phyloP scores from a whole-genome alignment of 2,888 invertebrate genomes.

The Eulithis testata region DNA sequence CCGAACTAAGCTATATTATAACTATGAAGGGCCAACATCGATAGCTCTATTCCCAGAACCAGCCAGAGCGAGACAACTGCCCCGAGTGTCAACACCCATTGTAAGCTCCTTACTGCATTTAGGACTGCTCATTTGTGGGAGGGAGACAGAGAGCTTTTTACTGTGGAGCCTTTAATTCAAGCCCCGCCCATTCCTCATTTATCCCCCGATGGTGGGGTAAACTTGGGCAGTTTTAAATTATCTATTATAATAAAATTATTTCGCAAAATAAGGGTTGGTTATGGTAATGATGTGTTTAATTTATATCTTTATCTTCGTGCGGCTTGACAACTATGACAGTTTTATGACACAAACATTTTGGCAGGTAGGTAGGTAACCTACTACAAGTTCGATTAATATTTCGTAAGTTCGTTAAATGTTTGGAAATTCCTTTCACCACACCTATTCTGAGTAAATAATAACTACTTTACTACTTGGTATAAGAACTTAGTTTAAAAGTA shows the following conservation, averaged over 20 bases:
- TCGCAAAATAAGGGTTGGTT: constrained; percentile 82
- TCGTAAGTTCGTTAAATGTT: too few species aligned
- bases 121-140: constrained; percentile 81
- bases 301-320: constrained; percentile 65
- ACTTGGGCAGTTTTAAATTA: constrained; percentile 83
- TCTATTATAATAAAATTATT: constrained; percentile 85
- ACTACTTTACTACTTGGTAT: too few species aligned
- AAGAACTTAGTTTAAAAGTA: too few species aligned
- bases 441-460: too few species aligned
- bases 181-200: constrained; percentile 78
- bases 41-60: constrained; percentile 62
- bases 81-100: constrained; percentile 73
- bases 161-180: constrained; percentile 63
- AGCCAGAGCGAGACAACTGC: constrained; percentile 63
- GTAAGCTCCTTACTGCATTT: constrained; percentile 79
- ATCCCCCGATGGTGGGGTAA: constrained; percentile 75
- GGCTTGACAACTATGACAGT: constrained; percentile 46
- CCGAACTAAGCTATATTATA: constrained; percentile 71
- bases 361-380: not conserved
- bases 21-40: constrained; percentile 71
- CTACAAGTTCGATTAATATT: not conserved
- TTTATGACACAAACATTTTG: constrained; percentile 3
- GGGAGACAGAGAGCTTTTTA: constrained; percentile 70
- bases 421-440: too few species aligned
- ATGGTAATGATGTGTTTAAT: constrained; percentile 82